Evolutionary conservation across 2,888 invertebrate species (phyloP).

Genomic region (Phengaris alcon): DNA sequence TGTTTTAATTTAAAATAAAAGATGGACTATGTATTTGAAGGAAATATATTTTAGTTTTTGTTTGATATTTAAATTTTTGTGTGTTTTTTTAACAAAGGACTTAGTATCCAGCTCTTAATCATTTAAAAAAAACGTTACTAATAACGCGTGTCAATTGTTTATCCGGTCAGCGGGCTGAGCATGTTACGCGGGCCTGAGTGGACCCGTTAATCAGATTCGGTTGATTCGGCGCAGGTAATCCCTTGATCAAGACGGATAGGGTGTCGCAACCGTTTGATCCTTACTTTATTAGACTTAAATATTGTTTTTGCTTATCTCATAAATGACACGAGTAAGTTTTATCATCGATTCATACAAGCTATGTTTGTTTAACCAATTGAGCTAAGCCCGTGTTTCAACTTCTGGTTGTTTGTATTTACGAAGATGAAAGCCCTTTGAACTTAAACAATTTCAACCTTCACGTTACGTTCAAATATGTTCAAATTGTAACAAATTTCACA

Average conservation of each 20-base stretch:
- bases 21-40: too few relatives aligned
- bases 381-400: neutral
- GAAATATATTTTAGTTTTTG: too few relatives aligned
- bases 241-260: constrained; percentile 44
- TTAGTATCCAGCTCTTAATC: too few relatives aligned
- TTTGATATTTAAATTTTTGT: too few relatives aligned
- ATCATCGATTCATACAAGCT: constrained; percentile 3
- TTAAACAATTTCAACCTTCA: neutral
- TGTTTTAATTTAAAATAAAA: too few relatives aligned
- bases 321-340: neutral
- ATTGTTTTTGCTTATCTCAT: constrained; percentile 1
- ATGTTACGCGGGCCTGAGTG: constrained; percentile 50
- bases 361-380: constrained; percentile 10
- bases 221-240: constrained; percentile 50
- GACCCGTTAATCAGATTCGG: constrained; percentile 51
- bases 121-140: constrained; percentile 1
- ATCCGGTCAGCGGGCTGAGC: constrained; percentile 35
- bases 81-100: too few relatives aligned
- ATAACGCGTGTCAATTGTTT: constrained; percentile 30
- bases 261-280: constrained; percentile 25
- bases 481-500: too few relatives aligned
- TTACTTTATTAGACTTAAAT: constrained; percentile 16
- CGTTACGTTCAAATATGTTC: neutral
- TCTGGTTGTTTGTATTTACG: constrained; percentile 3
- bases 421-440: neutral